These are phyloP conservation scores for Bursaphelenchus okinawaensis DNA, from an alignment of 2,888 invertebrate species.

Conservation along the genomic window DNA sequence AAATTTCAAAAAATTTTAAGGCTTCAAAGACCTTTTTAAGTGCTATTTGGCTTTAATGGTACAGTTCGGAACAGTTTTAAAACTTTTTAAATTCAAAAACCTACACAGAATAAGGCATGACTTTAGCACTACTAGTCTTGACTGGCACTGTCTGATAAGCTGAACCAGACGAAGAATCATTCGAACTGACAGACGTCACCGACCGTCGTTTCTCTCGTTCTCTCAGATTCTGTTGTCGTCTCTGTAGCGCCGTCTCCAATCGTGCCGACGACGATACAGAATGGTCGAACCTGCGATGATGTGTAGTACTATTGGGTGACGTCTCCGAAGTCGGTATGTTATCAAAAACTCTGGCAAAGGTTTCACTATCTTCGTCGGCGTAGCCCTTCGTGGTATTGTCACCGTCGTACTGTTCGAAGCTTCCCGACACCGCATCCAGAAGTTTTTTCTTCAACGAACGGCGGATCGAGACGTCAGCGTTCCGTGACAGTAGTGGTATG, in stretches of 20 bases:
- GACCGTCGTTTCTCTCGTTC: conserved; percentile 1
- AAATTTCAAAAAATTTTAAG: not conserved
- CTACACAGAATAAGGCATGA: conserved; percentile 1
- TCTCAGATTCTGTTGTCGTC: conserved; percentile 2
- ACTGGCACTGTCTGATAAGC: conserved; percentile 8
- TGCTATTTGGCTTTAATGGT: too few relatives aligned
- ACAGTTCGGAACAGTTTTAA: too few relatives aligned
- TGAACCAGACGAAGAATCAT: not conserved
- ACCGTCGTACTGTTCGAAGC: conserved; percentile 27
- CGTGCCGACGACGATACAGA: conserved; percentile 1
- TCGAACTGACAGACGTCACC: not conserved
- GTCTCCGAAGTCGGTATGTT: not conserved
- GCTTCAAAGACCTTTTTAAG: not conserved
- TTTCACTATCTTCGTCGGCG: conserved; percentile 13
- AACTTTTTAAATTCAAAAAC: conserved; percentile 2
- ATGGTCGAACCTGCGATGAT: not conserved
- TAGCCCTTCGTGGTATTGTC: conserved; percentile 17
- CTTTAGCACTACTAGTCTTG: not conserved
- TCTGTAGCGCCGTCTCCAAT: conserved; percentile 2
- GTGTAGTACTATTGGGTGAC: not conserved
- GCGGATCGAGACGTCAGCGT: not conserved
- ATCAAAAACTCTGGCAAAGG: not conserved
- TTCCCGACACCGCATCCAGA: conserved; percentile 15
- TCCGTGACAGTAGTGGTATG: not conserved
- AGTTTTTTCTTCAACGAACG: conserved; percentile 17